Conservation (phyloP, 2,888 invertebrate genomes). For the Tillus elongatus region DNA sequence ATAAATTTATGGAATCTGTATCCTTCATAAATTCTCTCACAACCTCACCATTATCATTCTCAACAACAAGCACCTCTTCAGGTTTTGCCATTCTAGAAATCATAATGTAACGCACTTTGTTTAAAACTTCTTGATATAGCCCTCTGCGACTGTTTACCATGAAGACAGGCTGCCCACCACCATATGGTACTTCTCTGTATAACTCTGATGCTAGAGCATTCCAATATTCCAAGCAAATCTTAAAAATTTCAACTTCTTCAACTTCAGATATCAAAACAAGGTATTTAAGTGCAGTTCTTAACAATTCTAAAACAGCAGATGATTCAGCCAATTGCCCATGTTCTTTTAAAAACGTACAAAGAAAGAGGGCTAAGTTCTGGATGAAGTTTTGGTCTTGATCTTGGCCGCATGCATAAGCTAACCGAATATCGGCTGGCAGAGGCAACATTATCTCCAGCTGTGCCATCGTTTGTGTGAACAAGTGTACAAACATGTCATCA, state of each 20-base stretch:
- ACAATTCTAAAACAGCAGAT: slow-evolving; percentile 57
- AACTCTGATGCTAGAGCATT: slow-evolving; percentile 85
- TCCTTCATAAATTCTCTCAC: slow-evolving; percentile 99
- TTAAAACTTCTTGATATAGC: slow-evolving; percentile 71
- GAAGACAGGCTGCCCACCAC: slow-evolving; percentile 32
- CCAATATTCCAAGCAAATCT: slow-evolving; percentile 99
- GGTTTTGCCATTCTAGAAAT: slow-evolving; percentile 99
- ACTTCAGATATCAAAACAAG: slow-evolving; percentile 92
- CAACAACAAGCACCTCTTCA: slow-evolving; percentile 98
- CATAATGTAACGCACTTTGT: slow-evolving; percentile 92
- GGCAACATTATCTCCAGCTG: slow-evolving; percentile 90
- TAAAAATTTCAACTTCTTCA: slow-evolving; percentile 98
- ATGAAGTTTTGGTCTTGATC: slow-evolving; percentile 99
- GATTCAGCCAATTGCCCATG: slow-evolving; percentile 85
- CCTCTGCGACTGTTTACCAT: slow-evolving; percentile 48
- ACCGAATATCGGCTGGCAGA: slow-evolving; percentile 80
- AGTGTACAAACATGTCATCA: slow-evolving; percentile 81
- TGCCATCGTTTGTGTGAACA: slow-evolving; percentile 87
- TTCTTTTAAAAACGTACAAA: slow-evolving; percentile 93
- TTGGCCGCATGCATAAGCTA: slow-evolving; percentile 85
- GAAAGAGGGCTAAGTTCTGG: slow-evolving; percentile 93
- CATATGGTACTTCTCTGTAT: slow-evolving; percentile 64
- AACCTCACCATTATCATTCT: slow-evolving; percentile 99
- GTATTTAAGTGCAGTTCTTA: slow-evolving; percentile 78
- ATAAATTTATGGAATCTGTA: slow-evolving; percentile 97